Percentiles rank a stretch among this genome's conserved stretches.
Evolutionary conservation across 2,888 invertebrate species (phyloP).

Genomic region (Lasioglossum oenotherae): DNA sequence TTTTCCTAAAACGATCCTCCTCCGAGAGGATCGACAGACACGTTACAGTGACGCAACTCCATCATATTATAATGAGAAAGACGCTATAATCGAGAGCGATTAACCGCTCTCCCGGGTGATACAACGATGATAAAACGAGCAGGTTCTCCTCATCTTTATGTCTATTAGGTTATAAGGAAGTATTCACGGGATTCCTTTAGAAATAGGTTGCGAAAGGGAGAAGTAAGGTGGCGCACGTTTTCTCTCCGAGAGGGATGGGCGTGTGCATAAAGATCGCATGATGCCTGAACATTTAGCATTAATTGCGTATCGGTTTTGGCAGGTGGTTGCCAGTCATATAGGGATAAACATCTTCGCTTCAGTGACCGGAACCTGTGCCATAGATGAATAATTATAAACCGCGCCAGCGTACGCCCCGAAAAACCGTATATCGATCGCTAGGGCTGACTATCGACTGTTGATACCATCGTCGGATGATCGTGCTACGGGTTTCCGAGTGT

Average conservation of each 20-base stretch:
- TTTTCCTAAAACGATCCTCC: background rate
- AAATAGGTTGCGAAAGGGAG: slow-evolving; percentile 5
- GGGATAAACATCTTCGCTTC: slow-evolving; percentile 78
- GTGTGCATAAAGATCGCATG: slow-evolving; percentile 75
- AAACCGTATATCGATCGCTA: slow-evolving; percentile 36
- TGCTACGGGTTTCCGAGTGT: background rate
- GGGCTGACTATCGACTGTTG: slow-evolving; percentile 31
- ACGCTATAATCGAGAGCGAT: background rate
- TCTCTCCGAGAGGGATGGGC: slow-evolving; percentile 51
- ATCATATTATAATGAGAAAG: slow-evolving; percentile 5
- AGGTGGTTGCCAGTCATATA: slow-evolving; percentile 78
- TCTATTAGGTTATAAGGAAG: slow-evolving; percentile 18
- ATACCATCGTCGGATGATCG: background rate
- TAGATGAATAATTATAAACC: slow-evolving; percentile 78
- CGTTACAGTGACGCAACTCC: background rate
- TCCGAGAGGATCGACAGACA: background rate
- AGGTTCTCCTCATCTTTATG: background rate
- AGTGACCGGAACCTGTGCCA: slow-evolving; percentile 75
- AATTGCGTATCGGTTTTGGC: slow-evolving; percentile 81
- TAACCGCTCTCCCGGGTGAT: background rate
- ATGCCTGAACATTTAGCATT: slow-evolving; percentile 78
- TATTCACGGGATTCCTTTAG: slow-evolving; percentile 1
- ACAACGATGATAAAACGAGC: background rate
- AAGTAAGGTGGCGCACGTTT: slow-evolving; percentile 37
- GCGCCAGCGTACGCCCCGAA: slow-evolving; percentile 54